Evolutionary conservation across 2,113 vertebrate genomes (phyloP).

Genomic region (Chelonoidis abingdonii): DNA sequence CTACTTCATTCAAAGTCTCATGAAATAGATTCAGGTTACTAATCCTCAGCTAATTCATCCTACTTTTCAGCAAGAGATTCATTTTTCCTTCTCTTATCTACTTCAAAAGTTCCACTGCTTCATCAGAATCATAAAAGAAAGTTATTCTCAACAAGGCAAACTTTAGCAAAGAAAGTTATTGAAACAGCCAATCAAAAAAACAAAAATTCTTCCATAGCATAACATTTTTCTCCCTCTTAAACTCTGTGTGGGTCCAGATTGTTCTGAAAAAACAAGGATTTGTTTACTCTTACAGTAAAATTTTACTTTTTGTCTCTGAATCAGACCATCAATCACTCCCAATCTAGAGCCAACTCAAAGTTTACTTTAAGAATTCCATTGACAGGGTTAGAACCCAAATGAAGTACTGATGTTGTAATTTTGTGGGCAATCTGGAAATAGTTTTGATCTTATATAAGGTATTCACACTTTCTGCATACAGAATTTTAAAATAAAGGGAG

Average conservation of each 20-base stretch:
- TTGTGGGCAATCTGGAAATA: conserved; percentile 18
- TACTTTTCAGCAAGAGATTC: background rate
- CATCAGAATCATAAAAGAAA: background rate
- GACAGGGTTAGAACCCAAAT: background rate
- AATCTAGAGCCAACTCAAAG: background rate
- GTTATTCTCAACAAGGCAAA: background rate
- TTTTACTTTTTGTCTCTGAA: background rate
- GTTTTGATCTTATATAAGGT: background rate
- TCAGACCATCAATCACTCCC: background rate
- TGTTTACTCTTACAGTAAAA: background rate
- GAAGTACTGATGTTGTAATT: background rate
- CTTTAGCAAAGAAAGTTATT: background rate
- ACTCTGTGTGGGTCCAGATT: background rate
- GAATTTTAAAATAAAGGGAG: background rate
- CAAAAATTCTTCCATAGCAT: background rate
- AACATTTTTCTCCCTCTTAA: background rate
- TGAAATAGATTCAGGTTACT: background rate
- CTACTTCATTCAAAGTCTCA: background rate
- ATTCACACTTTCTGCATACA: background rate
- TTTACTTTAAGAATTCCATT: background rate
- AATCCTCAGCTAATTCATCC: background rate
- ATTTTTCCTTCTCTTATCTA: background rate
- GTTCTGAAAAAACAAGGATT: background rate
- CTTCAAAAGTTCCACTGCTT: background rate
- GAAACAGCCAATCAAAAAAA: background rate